Base-by-base conservation (phyloP, 2,113 vertebrate species). In the Rhinoderma darwinii region DNA sequence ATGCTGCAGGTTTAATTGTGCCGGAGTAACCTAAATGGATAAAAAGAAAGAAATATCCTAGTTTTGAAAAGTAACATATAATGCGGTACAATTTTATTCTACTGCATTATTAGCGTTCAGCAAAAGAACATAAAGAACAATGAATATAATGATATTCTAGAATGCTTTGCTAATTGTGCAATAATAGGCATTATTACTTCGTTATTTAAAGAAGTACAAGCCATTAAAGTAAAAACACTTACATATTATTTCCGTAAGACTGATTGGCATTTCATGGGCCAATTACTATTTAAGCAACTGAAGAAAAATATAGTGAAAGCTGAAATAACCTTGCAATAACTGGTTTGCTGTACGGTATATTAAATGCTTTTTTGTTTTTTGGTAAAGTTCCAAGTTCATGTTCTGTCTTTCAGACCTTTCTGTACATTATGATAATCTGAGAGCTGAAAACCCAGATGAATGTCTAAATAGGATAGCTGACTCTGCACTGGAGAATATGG, bases 1-100 rank as follows among this genome's bases (percentile, higher is more conserved):
- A 85, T 37, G 37, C 27, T 63, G 74, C 37, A 44, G 6, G 20
- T 84, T 77, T 63, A 77, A 85, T 77, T 77, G 73, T 66, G 56
- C 27, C 27, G 47, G 37, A 5, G 54, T 15, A 77, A 73, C 18
- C 11, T 10, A 32, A 32, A 47, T 41, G 32, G n/a, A 72, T 44
- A 37, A 68, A 25, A 83, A 4, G 10, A 63, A 81, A 25, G 37
- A 59, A 82, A 39, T 66, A 66, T 82, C 11, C 59, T 30, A 9
- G 15, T 10, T 43, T 43, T 20, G 41, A 66, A 63, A 44, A 44
- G 35, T 41, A 81, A 66, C 32, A 66, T 41, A 37, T 37, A 81
- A 25, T 41, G 37, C 37, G 1, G 22, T 51, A 44, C 4, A 54
- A 30, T 81, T 54, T 17, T 81, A 59, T 81, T 43, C 15, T 37